Evolutionary conservation across 2,888 invertebrate genomes (phyloP).

Genomic region (Lithophane semibrunnea): DNA sequence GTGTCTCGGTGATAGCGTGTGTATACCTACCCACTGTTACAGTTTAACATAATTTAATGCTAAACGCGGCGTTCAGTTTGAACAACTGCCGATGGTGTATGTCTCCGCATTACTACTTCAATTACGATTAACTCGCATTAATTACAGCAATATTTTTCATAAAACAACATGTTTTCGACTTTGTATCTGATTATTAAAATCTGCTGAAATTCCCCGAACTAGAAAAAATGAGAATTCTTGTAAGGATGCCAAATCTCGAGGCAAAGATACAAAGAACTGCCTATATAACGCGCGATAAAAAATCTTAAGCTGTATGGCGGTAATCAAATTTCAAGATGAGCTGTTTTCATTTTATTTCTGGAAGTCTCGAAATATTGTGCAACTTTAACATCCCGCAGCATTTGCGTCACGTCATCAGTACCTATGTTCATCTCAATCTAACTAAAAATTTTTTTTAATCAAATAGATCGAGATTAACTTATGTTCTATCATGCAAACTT

Average conservation of each 20-base stretch:
- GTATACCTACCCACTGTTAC: constrained; percentile 68
- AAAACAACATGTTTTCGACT: constrained; percentile 27
- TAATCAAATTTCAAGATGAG: constrained; percentile 54
- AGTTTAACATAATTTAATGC: constrained; percentile 72
- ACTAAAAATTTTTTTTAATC: constrained; percentile 8
- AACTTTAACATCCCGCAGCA: constrained; percentile 33
- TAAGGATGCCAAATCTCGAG: constrained; percentile 55
- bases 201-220: constrained; percentile 28
- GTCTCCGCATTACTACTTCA: constrained; percentile 35
- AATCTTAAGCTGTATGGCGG: constrained; percentile 28
- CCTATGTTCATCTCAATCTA: constrained; percentile 14
- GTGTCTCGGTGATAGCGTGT: constrained; percentile 66
- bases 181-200: constrained; percentile 26
- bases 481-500: constrained; percentile 22
- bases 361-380: constrained; percentile 56
- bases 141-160: constrained; percentile 10
- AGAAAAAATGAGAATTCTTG: constrained; percentile 54
- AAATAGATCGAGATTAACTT: constrained; percentile 16
- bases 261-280: constrained; percentile 30
- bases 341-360: constrained; percentile 52
- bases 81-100: constrained; percentile 75
- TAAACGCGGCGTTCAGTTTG: constrained; percentile 73
- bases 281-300: constrained; percentile 46
- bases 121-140: constrained; percentile 20
- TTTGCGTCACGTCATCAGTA: constrained; percentile 36